Evolutionary conservation across 2,113 vertebrate species (phyloP).

Genomic region (Bombycilla garrulus): DNA sequence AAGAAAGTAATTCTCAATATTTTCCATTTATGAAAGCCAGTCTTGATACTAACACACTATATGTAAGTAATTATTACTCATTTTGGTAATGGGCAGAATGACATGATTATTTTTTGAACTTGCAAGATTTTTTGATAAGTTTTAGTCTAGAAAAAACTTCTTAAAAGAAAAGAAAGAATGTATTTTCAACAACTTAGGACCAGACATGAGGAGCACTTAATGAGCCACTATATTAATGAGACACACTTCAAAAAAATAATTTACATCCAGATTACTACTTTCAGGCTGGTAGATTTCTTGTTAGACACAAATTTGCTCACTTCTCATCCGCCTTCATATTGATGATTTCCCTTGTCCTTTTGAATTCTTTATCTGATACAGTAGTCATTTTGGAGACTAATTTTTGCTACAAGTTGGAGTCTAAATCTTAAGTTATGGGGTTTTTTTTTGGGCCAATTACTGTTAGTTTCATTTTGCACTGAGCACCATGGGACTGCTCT

Average conservation of each 20-base stretch:
- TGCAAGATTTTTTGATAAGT: neutral
- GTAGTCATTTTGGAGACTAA: neutral
- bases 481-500: neutral
- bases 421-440: neutral
- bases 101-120: neutral
- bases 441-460: neutral
- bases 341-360: neutral
- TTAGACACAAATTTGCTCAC: neutral
- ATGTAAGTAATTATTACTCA: neutral
- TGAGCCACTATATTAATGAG: neutral
- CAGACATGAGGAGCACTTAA: neutral
- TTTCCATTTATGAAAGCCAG: neutral
- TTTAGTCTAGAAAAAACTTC: neutral
- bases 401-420: neutral
- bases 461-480: neutral
- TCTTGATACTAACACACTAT: neutral
- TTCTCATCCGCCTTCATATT: neutral
- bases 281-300: neutral
- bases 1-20: neutral
- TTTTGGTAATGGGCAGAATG: neutral
- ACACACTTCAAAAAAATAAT: neutral
- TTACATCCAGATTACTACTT: neutral
- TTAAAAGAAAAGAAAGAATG: neutral
- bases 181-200: neutral
- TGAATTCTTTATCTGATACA: neutral